Evolutionary conservation across 2,113 vertebrate species (phyloP).

Genomic region (Odocoileus virginianus): DNA sequence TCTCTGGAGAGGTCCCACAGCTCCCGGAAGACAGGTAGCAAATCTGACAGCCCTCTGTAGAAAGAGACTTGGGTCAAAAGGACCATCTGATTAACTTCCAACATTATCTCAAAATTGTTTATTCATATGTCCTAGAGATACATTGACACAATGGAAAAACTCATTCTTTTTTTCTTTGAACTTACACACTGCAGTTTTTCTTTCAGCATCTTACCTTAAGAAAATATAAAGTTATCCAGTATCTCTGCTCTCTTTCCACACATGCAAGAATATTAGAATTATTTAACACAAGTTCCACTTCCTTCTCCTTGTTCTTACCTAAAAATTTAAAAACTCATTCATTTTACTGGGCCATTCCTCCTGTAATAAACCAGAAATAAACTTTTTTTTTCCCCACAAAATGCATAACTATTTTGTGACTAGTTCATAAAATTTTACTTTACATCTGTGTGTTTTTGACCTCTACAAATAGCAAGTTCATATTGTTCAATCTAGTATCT

Average conservation of each 20-base stretch:
- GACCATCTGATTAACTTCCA: background rate
- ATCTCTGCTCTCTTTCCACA: background rate
- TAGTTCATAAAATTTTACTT: background rate
- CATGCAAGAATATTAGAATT: background rate
- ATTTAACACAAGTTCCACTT: background rate
- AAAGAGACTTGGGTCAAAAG: background rate
- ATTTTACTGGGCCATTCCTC: background rate
- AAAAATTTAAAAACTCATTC: background rate
- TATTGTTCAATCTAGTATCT: background rate
- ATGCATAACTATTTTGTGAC: background rate
- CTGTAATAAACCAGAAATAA: background rate
- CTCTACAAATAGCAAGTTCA: background rate
- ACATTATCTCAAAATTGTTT: background rate
- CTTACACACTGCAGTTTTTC: background rate
- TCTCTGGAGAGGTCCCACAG: background rate
- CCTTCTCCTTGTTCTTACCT: background rate
- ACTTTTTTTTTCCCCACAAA: background rate
- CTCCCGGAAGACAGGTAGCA: background rate
- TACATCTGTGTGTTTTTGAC: background rate
- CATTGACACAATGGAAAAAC: background rate
- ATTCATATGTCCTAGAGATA: background rate
- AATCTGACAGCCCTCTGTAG: background rate
- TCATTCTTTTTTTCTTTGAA: background rate
- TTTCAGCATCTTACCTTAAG: background rate
- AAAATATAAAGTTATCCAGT: background rate